Conservation (phyloP, 2,888 invertebrate genomes). For the Torymus aiolomorphi region DNA sequence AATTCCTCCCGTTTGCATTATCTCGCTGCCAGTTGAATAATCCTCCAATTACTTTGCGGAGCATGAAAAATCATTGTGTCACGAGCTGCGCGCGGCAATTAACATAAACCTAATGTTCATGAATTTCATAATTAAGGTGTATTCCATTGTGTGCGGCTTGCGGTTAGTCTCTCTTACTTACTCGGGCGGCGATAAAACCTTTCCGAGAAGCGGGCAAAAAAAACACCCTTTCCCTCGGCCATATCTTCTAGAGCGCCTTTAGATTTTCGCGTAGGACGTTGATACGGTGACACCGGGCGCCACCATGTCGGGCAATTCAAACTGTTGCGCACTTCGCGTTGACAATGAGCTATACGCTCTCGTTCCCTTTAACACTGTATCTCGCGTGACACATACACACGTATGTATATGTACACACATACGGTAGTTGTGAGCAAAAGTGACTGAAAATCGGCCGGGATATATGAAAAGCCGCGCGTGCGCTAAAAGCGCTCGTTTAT, state of each 20-base stretch:
- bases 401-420: no score
- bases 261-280: constrained; percentile 67
- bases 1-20: no score
- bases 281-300: constrained; percentile 65
- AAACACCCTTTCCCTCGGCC: constrained; percentile 21
- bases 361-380: constrained; percentile 18
- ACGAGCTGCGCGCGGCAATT: constrained; percentile 24
- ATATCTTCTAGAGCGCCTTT: constrained; percentile 32
- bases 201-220: neutral
- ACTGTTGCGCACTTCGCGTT: constrained; percentile 56
- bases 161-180: neutral
- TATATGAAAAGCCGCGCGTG: constrained; percentile 23
- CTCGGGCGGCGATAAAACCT: constrained; percentile 13
- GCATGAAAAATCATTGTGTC: constrained; percentile 13
- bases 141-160: constrained; percentile 20
- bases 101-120: constrained; percentile 20
- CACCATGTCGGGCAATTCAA: constrained; percentile 67
- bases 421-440: neutral
- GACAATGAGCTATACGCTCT: constrained; percentile 52
- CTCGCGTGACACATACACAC: neutral
- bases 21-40: no score
- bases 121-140: constrained; percentile 48
- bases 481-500: constrained; percentile 42
- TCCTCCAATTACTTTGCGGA: neutral
- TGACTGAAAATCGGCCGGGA: constrained; percentile 33